Conservation (phyloP, 2,888 invertebrate genomes). For the Ormyrus pomaceus region DNA sequence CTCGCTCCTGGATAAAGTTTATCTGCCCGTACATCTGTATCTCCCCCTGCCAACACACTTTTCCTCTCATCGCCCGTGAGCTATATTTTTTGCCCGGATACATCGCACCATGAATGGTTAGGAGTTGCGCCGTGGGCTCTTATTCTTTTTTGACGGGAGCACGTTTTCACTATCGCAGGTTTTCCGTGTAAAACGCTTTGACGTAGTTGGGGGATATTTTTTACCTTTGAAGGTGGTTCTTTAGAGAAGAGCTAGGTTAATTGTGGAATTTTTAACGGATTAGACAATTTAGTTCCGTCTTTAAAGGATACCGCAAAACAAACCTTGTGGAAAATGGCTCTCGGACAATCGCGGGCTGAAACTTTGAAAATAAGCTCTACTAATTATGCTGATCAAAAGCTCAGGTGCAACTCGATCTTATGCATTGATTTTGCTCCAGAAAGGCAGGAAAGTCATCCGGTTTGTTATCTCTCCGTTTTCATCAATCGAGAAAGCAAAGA, state of each 20-base stretch:
- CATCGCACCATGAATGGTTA: slow-evolving; percentile 30
- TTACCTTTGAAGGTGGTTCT: neutral
- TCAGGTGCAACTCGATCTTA: too few species aligned
- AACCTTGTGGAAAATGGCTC: too few species aligned
- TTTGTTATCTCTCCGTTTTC: too few species aligned
- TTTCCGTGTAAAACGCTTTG: slow-evolving; percentile 6
- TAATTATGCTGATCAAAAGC: too few species aligned
- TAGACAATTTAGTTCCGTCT: neutral
- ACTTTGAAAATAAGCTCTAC: too few species aligned
- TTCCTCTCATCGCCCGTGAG: slow-evolving; percentile 8
- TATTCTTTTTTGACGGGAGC: neutral
- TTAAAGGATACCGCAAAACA: too few species aligned
- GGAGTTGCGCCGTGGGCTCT: neutral
- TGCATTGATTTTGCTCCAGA: too few species aligned
- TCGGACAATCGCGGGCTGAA: too few species aligned
- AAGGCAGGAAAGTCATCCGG: too few species aligned
- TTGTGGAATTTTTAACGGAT: neutral
- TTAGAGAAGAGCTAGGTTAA: neutral
- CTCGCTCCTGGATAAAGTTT: slow-evolving; percentile 49
- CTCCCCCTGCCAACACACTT: neutral
- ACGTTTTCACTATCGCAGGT: neutral
- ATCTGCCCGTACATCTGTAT: slow-evolving; percentile 44
- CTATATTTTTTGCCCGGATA: neutral
- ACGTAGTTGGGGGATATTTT: neutral
- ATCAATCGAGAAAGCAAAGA: too few species aligned